A percentile compares a stretch with the other conserved stretches of the same genome.
phyloP scores from a whole-genome alignment of 2,113 vertebrate genomes.

The Melanostigma gelatinosum region DNA sequence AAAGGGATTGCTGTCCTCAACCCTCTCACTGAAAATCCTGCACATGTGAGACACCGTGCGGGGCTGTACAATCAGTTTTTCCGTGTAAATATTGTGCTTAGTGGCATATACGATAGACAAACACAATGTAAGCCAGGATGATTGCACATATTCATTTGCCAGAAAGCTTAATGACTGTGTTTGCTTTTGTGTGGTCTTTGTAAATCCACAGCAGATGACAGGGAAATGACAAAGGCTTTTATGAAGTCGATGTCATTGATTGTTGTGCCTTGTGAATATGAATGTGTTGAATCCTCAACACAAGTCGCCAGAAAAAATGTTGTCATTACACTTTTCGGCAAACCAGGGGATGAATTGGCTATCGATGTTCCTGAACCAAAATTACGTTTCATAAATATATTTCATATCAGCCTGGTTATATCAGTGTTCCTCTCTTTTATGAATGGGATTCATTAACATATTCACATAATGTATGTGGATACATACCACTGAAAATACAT shows the following conservation, averaged over 20 bases:
- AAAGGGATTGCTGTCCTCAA: conserved; percentile 23
- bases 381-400: neutral
- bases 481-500: neutral
- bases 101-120: conserved; percentile 48
- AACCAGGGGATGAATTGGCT: neutral
- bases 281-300: conserved; percentile 6
- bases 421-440: too few relatives aligned
- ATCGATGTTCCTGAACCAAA: neutral
- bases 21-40: conserved; percentile 7
- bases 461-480: too few relatives aligned
- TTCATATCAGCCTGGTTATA: too few relatives aligned
- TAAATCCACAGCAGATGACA: conserved; percentile 1
- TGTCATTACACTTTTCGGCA: neutral
- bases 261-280: neutral
- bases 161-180: conserved; percentile 28
- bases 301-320: neutral
- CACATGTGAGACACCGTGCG: neutral
- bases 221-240: conserved; percentile 17
- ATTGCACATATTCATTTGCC: conserved; percentile 42
- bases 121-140: conserved; percentile 45
- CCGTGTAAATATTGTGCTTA: conserved; percentile 46
- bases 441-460: too few relatives aligned
- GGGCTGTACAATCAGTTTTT: conserved; percentile 13
- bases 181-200: conserved; percentile 35
- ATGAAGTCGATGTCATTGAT: conserved; percentile 17